These are phyloP conservation scores for Eristalis intricaria DNA, from an alignment of 2,888 invertebrate species.

Conservation along the genomic window DNA sequence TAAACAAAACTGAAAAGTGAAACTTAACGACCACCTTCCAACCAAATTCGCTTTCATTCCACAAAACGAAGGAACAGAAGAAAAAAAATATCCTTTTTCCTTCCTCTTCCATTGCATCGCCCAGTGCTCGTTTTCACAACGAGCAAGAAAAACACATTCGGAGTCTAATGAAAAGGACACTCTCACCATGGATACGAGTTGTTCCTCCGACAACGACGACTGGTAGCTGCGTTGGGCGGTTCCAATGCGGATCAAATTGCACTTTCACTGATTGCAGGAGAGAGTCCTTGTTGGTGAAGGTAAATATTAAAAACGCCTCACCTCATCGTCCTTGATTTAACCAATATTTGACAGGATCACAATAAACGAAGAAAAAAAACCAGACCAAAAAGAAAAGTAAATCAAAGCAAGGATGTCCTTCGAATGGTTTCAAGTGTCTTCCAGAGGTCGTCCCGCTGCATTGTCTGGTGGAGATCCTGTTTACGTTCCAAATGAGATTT, in stretches of 20 bases:
- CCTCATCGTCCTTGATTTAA: slow-evolving; percentile 68
- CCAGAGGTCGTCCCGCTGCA: slow-evolving; percentile 18
- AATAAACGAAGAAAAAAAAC: slow-evolving; percentile 15
- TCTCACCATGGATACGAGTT: slow-evolving; percentile 18
- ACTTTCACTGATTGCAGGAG: slow-evolving; percentile 68
- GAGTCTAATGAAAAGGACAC: slow-evolving; percentile 57
- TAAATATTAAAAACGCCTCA: slow-evolving; percentile 50
- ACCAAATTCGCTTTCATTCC: slow-evolving; percentile 58
- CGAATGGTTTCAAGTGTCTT: slow-evolving; percentile 64
- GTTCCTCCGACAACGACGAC: not conserved
- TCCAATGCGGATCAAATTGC: slow-evolving; percentile 76
- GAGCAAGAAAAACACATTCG: slow-evolving; percentile 34
- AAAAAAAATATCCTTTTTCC: slow-evolving; percentile 57
- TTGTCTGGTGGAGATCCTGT: slow-evolving; percentile 47
- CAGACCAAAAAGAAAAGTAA: slow-evolving; percentile 7
- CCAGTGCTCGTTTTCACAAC: slow-evolving; percentile 42
- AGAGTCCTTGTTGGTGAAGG: slow-evolving; percentile 1
- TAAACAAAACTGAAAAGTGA: slow-evolving; percentile 65
- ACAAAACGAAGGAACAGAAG: not conserved
- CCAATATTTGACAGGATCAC: slow-evolving; percentile 70
- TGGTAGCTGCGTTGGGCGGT: slow-evolving; percentile 55
- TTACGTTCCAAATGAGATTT: slow-evolving; percentile 54
- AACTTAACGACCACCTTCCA: slow-evolving; percentile 69
- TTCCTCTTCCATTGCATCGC: slow-evolving; percentile 19
- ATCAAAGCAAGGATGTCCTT: slow-evolving; percentile 46